Conservation (phyloP, 2,888 invertebrate species). For the Lysandra bellargus region DNA sequence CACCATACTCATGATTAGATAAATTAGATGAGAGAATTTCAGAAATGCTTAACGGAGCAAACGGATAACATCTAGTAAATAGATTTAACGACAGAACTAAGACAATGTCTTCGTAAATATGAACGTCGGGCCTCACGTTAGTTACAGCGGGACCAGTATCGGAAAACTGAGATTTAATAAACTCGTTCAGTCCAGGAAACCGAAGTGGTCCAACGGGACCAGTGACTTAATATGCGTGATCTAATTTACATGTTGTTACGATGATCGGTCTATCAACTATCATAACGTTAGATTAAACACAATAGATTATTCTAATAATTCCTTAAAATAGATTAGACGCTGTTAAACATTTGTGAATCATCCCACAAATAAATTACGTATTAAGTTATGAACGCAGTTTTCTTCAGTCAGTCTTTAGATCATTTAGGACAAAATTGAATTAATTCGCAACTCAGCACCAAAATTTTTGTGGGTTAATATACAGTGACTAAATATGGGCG, state of each 20-base stretch:
- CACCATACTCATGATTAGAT: neutral
- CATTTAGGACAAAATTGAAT: no score
- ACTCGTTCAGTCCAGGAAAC: conserved; percentile 55
- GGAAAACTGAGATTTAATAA: conserved; percentile 30
- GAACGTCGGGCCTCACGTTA: neutral
- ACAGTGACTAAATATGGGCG: no score
- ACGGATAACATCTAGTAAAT: conserved; percentile 18
- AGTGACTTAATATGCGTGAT: conserved; percentile 54
- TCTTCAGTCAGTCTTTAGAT: no score
- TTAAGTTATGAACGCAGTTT: no score
- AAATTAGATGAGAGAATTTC: conserved; percentile 21
- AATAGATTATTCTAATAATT: neutral
- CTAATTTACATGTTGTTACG: conserved; percentile 56
- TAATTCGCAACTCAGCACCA: no score
- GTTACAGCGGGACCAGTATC: conserved; percentile 10
- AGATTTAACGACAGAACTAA: conserved; percentile 2
- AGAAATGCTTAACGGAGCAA: neutral
- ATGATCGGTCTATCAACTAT: conserved; percentile 48
- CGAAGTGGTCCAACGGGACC: conserved; percentile 56
- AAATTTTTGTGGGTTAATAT: no score
- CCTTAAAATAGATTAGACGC: no score
- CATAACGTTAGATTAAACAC: conserved; percentile 2
- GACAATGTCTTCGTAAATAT: conserved; percentile 26
- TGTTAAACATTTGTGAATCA: no score
- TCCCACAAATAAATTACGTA: no score